Conservation (phyloP, 1,140 invertebrate genomes). For the Stegodyphus dumicola region DNA sequence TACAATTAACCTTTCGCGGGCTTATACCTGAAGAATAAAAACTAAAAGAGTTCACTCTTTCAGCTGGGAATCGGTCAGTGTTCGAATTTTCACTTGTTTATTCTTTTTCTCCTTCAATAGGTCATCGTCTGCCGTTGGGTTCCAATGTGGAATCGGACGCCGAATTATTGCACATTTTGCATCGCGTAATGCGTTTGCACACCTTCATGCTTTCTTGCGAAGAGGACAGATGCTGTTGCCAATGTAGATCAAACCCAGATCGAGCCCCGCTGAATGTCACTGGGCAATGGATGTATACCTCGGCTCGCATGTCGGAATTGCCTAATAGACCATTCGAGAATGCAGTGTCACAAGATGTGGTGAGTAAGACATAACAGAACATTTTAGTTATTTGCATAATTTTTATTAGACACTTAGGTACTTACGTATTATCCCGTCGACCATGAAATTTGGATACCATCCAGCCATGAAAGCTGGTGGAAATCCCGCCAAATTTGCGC, state of each 20-base stretch:
- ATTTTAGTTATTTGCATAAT: no score
- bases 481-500: no score
- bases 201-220: conserved; percentile 24
- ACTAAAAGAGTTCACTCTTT: no score
- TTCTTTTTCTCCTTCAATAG: no score
- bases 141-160: conserved; percentile 15
- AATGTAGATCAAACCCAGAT: conserved; percentile 5
- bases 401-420: no score
- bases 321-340: conserved; percentile 12
- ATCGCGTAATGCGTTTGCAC: conserved; percentile 26
- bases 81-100: no score
- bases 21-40: no score
- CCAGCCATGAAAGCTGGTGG: no score
- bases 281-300: conserved; percentile 23
- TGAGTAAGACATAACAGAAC: not conserved
- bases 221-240: conserved; percentile 32
- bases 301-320: conserved; percentile 12
- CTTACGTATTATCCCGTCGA: no score
- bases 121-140: not conserved
- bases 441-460: no score
- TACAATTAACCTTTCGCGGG: no score
- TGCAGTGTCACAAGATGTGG: conserved; percentile 28
- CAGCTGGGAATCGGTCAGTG: no score
- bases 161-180: not conserved
- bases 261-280: not conserved